A percentile compares a stretch with the other conserved stretches of the same genome.
Evolutionary conservation across 37 sponge, comb jelly and placozoan genomes (phyloP).

Genomic region (Diacarnus erythraeanus): DNA sequence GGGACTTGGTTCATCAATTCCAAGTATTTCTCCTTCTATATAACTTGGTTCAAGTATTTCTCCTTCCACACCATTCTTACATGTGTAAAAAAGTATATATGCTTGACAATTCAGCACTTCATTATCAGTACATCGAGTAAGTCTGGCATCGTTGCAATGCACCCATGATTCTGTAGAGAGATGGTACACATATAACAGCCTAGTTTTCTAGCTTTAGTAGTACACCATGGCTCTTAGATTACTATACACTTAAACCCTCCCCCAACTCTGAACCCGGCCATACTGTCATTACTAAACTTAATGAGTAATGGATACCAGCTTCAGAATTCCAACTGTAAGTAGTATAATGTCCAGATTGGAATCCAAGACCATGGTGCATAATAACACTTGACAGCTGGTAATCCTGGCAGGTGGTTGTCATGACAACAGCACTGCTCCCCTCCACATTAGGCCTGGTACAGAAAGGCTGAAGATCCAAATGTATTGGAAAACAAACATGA

Average conservation of each 20-base stretch:
- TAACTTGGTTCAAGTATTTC: background rate
- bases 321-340: conserved; percentile 64
- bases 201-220: too few species aligned
- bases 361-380: conserved; percentile 71
- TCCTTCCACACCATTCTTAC: background rate
- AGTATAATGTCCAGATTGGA: conserved; percentile 75
- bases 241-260: too few species aligned
- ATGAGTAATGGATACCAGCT: conserved; percentile 22
- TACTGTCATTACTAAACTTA: too few species aligned
- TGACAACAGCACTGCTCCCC: background rate
- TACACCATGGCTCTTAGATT: too few species aligned
- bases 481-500: conserved; percentile 61
- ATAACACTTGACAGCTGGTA: conserved; percentile 77
- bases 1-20: background rate
- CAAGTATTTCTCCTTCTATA: conserved; percentile 7
- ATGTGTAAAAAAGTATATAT: conserved; percentile 73
- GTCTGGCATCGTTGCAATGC: conserved; percentile 72
- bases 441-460: conserved; percentile 7
- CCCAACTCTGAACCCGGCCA: too few species aligned
- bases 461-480: conserved; percentile 51
- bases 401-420: background rate
- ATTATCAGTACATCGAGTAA: conserved; percentile 34
- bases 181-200: background rate
- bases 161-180: conserved; percentile 64
- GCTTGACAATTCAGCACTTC: conserved; percentile 65